These are phyloP conservation scores for Scolopax mira DNA, from an alignment of 2,113 vertebrate species.

Conservation along the genomic window DNA sequence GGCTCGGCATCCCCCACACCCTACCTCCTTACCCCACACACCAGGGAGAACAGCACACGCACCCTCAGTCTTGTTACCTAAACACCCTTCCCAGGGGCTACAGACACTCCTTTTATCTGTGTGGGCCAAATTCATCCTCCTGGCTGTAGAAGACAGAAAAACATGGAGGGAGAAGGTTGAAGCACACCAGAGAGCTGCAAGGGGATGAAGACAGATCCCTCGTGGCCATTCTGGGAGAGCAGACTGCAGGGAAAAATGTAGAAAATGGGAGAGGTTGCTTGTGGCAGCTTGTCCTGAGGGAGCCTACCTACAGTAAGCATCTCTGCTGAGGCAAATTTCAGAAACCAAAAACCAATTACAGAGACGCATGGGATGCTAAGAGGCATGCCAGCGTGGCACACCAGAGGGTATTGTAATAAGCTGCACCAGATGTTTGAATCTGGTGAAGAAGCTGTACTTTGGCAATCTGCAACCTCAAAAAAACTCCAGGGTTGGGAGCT, in stretches of 20 bases:
- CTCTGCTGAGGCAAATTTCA: not conserved
- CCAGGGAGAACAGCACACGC: not conserved
- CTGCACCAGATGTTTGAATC: not conserved
- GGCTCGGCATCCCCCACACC: not conserved
- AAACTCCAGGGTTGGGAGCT: not conserved
- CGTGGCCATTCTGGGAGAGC: rapidly evolving
- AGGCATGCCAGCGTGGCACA: not conserved
- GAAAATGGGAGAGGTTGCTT: rapidly evolving
- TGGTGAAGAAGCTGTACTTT: not conserved
- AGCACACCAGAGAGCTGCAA: not conserved
- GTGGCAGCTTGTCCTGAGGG: not conserved
- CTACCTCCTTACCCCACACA: not conserved
- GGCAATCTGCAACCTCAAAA: not conserved
- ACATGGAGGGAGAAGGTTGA: not conserved
- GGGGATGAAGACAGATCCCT: not conserved
- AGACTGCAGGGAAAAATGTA: not conserved
- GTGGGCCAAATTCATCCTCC: not conserved
- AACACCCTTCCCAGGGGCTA: not conserved
- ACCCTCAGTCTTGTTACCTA: not conserved
- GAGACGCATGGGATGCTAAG: not conserved
- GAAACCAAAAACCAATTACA: not conserved
- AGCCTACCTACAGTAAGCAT: not conserved
- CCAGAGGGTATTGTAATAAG: not conserved
- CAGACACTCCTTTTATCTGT: not conserved
- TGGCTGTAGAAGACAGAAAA: not conserved